phyloP scores from a whole-genome alignment of 2,888 invertebrate species.

The Uloborus plumipes region DNA sequence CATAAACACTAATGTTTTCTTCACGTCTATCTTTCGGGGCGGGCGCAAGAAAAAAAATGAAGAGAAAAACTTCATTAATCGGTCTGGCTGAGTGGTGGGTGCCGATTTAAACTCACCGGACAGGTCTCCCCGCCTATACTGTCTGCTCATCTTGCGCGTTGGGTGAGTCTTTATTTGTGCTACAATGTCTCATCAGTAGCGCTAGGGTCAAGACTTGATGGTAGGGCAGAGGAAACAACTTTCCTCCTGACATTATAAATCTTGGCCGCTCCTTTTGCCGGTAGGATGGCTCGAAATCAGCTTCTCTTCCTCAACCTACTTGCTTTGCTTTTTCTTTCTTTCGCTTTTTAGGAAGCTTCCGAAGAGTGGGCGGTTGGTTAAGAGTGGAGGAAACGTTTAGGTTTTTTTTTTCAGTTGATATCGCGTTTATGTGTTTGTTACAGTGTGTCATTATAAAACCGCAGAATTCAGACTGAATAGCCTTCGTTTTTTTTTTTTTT shows the following conservation, averaged over 20 bases:
- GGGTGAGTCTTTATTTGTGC: slow-evolving; percentile 42
- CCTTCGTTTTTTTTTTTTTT: too few relatives aligned
- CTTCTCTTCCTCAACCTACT: neutral
- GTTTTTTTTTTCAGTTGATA: too few relatives aligned
- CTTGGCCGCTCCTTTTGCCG: slow-evolving; percentile 26
- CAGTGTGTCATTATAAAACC: too few relatives aligned
- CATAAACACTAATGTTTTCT: slow-evolving; percentile 56
- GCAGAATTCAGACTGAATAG: too few relatives aligned
- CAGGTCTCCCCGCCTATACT: slow-evolving; percentile 17
- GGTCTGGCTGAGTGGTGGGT: slow-evolving; percentile 6
- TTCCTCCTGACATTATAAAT: slow-evolving; percentile 35
- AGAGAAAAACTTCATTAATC: slow-evolving; percentile 47
- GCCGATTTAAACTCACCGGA: slow-evolving; percentile 21
- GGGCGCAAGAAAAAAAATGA: slow-evolving; percentile 9
- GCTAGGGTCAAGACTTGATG: slow-evolving; percentile 49
- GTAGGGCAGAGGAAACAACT: slow-evolving; percentile 39
- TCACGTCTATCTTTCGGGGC: slow-evolving; percentile 23
- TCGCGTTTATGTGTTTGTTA: too few relatives aligned
- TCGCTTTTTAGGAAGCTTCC: neutral
- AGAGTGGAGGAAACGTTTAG: neutral
- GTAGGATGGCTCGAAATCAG: too few relatives aligned
- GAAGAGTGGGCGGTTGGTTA: slow-evolving; percentile 1
- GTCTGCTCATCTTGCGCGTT: slow-evolving; percentile 14
- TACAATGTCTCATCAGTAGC: slow-evolving; percentile 53
- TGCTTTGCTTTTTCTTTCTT: neutral